Evolutionary conservation across 2,113 vertebrate species (phyloP).

Genomic region (Cebidichthys violaceus): DNA sequence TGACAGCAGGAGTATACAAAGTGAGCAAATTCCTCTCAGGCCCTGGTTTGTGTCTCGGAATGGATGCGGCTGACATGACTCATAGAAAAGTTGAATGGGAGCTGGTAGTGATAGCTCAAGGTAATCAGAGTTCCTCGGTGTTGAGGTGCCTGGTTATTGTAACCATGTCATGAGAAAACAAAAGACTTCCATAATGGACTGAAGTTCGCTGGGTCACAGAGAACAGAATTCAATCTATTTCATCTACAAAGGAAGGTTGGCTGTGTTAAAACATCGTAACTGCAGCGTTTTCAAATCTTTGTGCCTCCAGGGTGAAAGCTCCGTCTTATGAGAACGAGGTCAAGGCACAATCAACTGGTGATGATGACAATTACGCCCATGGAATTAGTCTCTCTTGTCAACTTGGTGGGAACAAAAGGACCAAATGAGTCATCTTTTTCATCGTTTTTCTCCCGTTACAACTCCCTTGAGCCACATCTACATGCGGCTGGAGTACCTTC

Average conservation of each 20-base stretch:
- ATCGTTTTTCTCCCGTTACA: neutral
- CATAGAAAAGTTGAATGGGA: slow-evolving; percentile 41
- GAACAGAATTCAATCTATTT: slow-evolving; percentile 5
- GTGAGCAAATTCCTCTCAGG: slow-evolving; percentile 42
- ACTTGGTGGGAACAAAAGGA: slow-evolving; percentile 11
- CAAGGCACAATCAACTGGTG: neutral
- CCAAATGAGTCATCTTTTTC: neutral
- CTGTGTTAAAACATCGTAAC: neutral
- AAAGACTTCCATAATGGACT: slow-evolving; percentile 45
- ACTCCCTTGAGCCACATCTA: neutral
- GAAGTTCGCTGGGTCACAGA: slow-evolving; percentile 8
- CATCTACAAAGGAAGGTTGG: neutral
- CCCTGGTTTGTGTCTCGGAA: slow-evolving; percentile 61
- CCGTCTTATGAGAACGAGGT: neutral
- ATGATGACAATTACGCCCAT: neutral
- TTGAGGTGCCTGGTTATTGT: slow-evolving; percentile 62
- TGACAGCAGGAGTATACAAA: slow-evolving; percentile 33
- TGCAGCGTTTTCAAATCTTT: neutral
- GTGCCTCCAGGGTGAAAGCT: neutral
- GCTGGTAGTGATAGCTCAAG: slow-evolving; percentile 53
- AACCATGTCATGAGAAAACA: slow-evolving; percentile 55
- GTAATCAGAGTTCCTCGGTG: slow-evolving; percentile 50
- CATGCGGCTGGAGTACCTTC: neutral
- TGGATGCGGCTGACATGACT: slow-evolving; percentile 40
- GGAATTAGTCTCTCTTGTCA: neutral